These are phyloP conservation scores for Sciaenops ocellatus DNA, from an alignment of 2,797 vertebrate genomes.

Conservation along the genomic window DNA sequence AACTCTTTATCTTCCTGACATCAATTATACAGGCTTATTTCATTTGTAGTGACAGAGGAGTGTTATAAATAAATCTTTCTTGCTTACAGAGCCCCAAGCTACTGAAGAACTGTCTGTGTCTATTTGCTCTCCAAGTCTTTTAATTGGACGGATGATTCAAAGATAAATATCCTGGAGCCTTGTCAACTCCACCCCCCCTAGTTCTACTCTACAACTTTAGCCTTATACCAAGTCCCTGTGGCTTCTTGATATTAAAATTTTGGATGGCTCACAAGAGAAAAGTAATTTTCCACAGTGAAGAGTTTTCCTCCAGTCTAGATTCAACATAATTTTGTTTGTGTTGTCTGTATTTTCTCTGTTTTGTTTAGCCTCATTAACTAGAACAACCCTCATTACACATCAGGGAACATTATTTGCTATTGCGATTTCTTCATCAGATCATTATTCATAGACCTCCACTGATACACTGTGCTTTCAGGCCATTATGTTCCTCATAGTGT, in stretches of 20 bases:
- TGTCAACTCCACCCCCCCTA: constrained; percentile 10
- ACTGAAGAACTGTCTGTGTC: constrained; percentile 48
- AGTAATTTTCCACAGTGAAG: constrained; percentile 42
- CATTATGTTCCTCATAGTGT: constrained; percentile 18
- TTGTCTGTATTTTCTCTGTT: constrained; percentile 35
- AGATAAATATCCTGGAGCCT: constrained; percentile 64
- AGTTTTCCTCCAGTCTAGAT: constrained; percentile 34
- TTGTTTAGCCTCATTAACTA: constrained; percentile 55
- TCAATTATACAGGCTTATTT: constrained; percentile 53
- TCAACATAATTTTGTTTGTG: constrained; percentile 32
- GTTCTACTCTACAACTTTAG: constrained; percentile 13
- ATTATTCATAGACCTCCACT: constrained; percentile 37
- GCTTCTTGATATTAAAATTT: constrained; percentile 44
- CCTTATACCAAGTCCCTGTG: constrained; percentile 4
- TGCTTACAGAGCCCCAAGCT: constrained; percentile 58
- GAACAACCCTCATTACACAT: constrained; percentile 41
- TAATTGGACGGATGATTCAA: constrained; percentile 67
- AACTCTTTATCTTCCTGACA: constrained; percentile 43
- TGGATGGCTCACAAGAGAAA: constrained; percentile 42
- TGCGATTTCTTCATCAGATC: constrained; percentile 22
- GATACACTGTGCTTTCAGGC: constrained; percentile 5
- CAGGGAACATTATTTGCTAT: constrained; percentile 39
- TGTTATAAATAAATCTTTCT: constrained; percentile 63
- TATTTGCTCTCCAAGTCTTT: constrained; percentile 63
- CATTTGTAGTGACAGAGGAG: constrained; percentile 46